Conservation (phyloP, 2,888 invertebrate species). For the Xiphydria camelus region DNA sequence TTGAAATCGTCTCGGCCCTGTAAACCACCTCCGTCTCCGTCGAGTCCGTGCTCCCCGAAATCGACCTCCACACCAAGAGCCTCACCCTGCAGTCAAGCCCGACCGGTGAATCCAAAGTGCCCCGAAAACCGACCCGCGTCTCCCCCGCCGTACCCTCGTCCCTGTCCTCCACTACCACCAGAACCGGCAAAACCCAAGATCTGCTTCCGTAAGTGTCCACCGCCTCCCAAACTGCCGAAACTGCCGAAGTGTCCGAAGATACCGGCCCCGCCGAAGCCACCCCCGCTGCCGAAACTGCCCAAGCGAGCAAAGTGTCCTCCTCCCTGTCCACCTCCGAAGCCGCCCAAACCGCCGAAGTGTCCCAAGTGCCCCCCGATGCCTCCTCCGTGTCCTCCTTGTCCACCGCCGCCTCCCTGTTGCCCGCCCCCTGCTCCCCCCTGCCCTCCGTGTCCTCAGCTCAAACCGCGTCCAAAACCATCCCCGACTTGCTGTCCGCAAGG, state of each 20-base stretch:
- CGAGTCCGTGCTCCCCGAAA: background rate
- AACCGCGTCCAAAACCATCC: slow-evolving; percentile 15
- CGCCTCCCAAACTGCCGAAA: slow-evolving; percentile 24
- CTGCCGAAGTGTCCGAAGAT: slow-evolving; percentile 19
- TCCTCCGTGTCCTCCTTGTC: slow-evolving; percentile 11
- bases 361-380: slow-evolving; percentile 1
- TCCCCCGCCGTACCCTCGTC: slow-evolving; percentile 14
- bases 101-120: background rate
- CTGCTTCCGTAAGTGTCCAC: slow-evolving; percentile 22
- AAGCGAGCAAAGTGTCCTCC: slow-evolving; percentile 6
- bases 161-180: background rate
- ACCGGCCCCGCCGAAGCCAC: background rate
- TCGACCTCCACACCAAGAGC: background rate
- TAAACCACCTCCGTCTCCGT: background rate
- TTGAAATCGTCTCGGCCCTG: background rate
- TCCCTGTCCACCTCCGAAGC: background rate
- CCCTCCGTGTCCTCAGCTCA: slow-evolving; percentile 4
- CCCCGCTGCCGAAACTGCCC: slow-evolving; percentile 2
- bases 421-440: slow-evolving; percentile 7
- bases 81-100: background rate
- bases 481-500: slow-evolving; percentile 17
- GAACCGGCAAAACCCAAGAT: background rate
- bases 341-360: slow-evolving; percentile 18
- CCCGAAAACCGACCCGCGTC: slow-evolving; percentile 1
- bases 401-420: slow-evolving; percentile 20